A percentile compares a stretch with the other conserved stretches of the same genome.
Evolutionary conservation across 2,888 invertebrate genomes (phyloP).

Genomic region (Arrhopalites spinosus): DNA sequence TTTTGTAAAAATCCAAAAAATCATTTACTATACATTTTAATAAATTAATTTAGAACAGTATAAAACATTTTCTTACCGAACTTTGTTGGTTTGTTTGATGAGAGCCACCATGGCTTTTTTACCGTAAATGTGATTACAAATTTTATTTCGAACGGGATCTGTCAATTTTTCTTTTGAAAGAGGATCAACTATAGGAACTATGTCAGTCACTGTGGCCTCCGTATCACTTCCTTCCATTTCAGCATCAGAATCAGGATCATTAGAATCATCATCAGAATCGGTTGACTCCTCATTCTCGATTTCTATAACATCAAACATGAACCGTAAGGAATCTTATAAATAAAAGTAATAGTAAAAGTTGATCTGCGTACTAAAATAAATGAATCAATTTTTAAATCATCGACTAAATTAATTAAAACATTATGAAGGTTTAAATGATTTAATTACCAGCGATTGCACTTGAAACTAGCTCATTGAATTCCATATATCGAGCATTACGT

Average conservation of each 20-base stretch:
- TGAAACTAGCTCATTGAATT: background rate
- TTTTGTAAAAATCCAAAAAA: background rate
- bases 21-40: background rate
- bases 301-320: background rate
- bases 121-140: slow-evolving; percentile 48
- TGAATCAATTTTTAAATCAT: too few relatives aligned
- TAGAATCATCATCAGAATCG: background rate
- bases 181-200: slow-evolving; percentile 32
- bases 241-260: slow-evolving; percentile 5
- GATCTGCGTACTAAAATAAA: background rate
- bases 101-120: slow-evolving; percentile 41
- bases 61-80: slow-evolving; percentile 8
- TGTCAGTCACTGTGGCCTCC: slow-evolving; percentile 7
- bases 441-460: background rate
- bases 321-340: background rate
- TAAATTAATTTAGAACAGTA: background rate
- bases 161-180: slow-evolving; percentile 33
- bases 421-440: too few relatives aligned
- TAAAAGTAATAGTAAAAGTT: background rate
- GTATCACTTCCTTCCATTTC: background rate
- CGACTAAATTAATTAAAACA: too few relatives aligned
- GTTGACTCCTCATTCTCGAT: background rate
- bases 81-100: slow-evolving; percentile 11
- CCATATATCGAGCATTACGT: background rate
- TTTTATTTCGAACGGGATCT: slow-evolving; percentile 42